These are phyloP conservation scores for Ammodytes dubius DNA, from an alignment of 2,113 vertebrate species.

Conservation along the genomic window DNA sequence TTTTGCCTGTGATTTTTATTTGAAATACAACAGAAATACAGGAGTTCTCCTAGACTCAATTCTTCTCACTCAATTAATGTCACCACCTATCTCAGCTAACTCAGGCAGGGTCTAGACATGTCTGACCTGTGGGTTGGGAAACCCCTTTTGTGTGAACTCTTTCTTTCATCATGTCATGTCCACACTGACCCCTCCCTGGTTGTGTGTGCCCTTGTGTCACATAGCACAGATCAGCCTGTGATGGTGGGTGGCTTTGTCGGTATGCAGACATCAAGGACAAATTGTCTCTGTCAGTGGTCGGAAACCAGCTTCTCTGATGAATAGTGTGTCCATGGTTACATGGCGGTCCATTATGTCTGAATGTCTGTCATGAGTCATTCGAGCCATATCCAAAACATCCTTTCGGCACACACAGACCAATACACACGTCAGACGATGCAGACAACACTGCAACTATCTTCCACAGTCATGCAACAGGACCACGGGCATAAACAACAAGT, in stretches of 20 bases:
- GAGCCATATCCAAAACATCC: constrained; percentile 55
- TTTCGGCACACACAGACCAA: constrained; percentile 23
- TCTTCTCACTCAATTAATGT: constrained; percentile 37
- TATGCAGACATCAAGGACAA: constrained; percentile 68
- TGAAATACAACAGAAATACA: not conserved
- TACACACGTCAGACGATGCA: constrained; percentile 21
- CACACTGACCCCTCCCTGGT: constrained; percentile 29
- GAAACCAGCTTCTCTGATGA: constrained; percentile 24
- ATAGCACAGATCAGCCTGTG: constrained; percentile 49
- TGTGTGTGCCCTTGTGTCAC: constrained; percentile 36
- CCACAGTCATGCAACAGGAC: constrained; percentile 14
- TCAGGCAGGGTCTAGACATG: constrained; percentile 35
- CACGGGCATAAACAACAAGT: constrained; percentile 41
- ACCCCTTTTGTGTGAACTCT: constrained; percentile 39
- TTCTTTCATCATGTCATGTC: constrained; percentile 61
- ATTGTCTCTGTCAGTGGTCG: constrained; percentile 29
- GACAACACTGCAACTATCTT: constrained; percentile 13
- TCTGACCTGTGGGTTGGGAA: constrained; percentile 62
- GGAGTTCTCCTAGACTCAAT: constrained; percentile 1
- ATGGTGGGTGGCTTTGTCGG: constrained; percentile 68
- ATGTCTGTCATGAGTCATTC: constrained; percentile 58
- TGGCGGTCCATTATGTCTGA: constrained; percentile 44
- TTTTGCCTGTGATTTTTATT: constrained; percentile 16
- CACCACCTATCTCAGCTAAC: constrained; percentile 35
- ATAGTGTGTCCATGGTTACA: constrained; percentile 37